Percentiles rank a stretch among this genome's conserved stretches.
Conservation (phyloP, 1,140 invertebrate species). For the Bombyx mandarina region DNA sequence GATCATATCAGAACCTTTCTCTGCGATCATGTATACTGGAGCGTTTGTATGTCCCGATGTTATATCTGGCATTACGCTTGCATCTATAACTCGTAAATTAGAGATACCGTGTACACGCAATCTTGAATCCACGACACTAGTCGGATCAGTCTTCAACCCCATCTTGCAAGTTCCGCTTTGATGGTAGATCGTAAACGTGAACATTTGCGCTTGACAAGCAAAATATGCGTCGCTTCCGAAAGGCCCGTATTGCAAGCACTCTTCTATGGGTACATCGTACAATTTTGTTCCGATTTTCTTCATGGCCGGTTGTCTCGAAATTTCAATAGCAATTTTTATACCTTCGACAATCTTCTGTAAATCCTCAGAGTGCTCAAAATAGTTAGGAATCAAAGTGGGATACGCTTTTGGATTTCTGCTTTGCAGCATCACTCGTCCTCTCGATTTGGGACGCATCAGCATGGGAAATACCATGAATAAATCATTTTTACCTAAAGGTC, state of each 20-base stretch:
- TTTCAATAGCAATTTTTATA: constrained; percentile 72
- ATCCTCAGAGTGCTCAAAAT: constrained; percentile 78
- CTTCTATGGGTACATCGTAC: constrained; percentile 74
- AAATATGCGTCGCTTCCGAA: constrained; percentile 81
- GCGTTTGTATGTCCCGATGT: constrained; percentile 75
- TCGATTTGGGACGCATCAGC: constrained; percentile 81
- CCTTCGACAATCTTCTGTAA: constrained; percentile 75
- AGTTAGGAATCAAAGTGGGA: constrained; percentile 88
- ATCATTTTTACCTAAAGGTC: constrained; percentile 66
- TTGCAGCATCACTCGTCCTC: constrained; percentile 78
- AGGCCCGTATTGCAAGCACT: constrained; percentile 73
- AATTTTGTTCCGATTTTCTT: constrained; percentile 73
- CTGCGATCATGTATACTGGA: constrained; percentile 76
- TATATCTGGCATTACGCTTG: constrained; percentile 80
- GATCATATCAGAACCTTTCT: constrained; percentile 75
- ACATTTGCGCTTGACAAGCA: constrained; percentile 78
- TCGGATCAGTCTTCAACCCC: constrained; percentile 77
- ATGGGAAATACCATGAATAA: constrained; percentile 78
- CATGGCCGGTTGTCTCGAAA: constrained; percentile 74
- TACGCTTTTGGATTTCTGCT: constrained; percentile 80
- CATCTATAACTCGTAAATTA: constrained; percentile 82
- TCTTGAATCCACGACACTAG: constrained; percentile 79
- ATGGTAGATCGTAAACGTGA: constrained; percentile 85
- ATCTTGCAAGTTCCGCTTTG: constrained; percentile 89
- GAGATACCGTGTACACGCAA: constrained; percentile 79